These are phyloP conservation scores for Archaeoteleia sp. DNA, from an alignment of 2,888 invertebrate species.

Conservation along the genomic window DNA sequence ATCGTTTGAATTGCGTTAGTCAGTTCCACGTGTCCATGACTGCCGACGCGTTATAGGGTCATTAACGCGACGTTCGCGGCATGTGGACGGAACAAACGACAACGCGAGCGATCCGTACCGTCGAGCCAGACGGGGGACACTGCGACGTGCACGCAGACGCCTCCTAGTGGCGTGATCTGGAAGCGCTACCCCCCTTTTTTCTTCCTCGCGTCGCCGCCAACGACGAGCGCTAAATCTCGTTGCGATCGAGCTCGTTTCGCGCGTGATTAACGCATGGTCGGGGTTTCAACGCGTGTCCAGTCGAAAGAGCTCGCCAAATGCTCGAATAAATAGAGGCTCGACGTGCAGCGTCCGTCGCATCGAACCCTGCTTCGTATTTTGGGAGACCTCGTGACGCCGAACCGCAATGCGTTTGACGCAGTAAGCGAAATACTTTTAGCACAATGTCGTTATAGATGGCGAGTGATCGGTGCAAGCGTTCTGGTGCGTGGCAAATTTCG, in stretches of 20 bases:
- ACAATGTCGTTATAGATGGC: too few relatives aligned
- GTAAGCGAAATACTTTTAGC: too few relatives aligned
- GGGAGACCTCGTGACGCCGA: too few relatives aligned
- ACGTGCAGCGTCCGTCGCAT: too few relatives aligned
- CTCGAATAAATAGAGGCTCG: too few relatives aligned
- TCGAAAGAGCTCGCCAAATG: too few relatives aligned
- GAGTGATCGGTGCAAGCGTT: too few relatives aligned
- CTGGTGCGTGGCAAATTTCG: too few relatives aligned
- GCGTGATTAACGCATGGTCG: slow-evolving; percentile 42
- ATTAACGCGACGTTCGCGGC: slow-evolving; percentile 4
- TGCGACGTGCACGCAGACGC: slow-evolving; percentile 70
- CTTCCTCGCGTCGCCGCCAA: slow-evolving; percentile 25
- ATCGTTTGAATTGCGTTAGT: not conserved
- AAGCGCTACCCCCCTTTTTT: slow-evolving; percentile 42
- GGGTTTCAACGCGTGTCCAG: too few relatives aligned
- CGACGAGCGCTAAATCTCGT: slow-evolving; percentile 13
- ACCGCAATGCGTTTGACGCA: too few relatives aligned
- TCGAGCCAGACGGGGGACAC: slow-evolving; percentile 65
- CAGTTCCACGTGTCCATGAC: slow-evolving; percentile 5
- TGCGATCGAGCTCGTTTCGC: slow-evolving; percentile 9
- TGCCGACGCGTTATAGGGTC: slow-evolving; percentile 12
- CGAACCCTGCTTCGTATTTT: too few relatives aligned
- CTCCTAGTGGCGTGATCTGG: slow-evolving; percentile 60
- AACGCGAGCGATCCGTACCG: slow-evolving; percentile 59
- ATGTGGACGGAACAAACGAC: slow-evolving; percentile 65